Conservation (phyloP, 1,140 invertebrate species). For the Nixonia krombeini region DNA sequence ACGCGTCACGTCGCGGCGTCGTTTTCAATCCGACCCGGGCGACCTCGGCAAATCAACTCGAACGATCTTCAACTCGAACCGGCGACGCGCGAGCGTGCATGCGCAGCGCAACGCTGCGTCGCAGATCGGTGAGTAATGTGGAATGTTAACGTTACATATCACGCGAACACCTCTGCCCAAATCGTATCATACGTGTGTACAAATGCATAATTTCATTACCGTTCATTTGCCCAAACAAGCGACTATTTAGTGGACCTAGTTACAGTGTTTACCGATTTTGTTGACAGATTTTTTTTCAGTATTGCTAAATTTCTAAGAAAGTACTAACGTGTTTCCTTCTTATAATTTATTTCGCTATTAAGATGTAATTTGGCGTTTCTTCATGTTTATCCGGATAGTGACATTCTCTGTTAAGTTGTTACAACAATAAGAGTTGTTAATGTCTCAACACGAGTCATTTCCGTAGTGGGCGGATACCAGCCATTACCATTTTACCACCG, state of each 20-base stretch:
- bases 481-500: too few relatives aligned
- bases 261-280: neutral
- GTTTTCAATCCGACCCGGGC: neutral
- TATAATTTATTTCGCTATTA: too few relatives aligned
- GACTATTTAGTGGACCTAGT: constrained; percentile 2
- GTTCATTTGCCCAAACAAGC: constrained; percentile 13
- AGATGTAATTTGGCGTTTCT: too few relatives aligned
- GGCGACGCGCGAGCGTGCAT: neutral
- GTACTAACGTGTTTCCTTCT: too few relatives aligned
- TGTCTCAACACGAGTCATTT: too few relatives aligned
- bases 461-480: too few relatives aligned
- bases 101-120: constrained; percentile 11
- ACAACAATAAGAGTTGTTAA: too few relatives aligned
- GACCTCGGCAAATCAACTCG: neutral
- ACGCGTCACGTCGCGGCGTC: constrained; percentile 10
- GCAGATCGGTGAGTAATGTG: constrained; percentile 14
- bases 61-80: neutral
- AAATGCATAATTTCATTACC: constrained; percentile 25
- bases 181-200: constrained; percentile 13
- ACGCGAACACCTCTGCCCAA: neutral
- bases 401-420: too few relatives aligned
- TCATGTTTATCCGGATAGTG: too few relatives aligned
- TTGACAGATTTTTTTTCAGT: too few relatives aligned
- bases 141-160: constrained; percentile 8
- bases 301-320: too few relatives aligned